phyloP scores from a whole-genome alignment of 23 tunicate genomes.

The Clavelina lepadiformis region DNA sequence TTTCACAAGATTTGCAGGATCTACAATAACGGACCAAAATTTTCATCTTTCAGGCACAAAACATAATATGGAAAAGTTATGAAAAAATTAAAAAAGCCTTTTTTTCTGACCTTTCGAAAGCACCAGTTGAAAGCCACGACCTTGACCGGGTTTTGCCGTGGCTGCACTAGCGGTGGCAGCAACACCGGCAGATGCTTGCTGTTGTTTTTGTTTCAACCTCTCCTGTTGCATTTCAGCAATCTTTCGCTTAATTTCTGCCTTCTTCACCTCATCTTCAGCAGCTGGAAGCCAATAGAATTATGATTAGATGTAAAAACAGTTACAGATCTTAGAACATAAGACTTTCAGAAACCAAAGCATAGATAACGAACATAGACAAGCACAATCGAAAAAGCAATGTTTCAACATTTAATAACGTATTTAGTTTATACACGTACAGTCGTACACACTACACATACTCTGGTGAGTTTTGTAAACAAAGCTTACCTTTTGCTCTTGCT shows the following conservation, averaged over 20 bases:
- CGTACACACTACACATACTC: too few relatives aligned
- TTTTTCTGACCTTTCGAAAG: conserved; percentile 15
- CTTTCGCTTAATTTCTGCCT: conserved; percentile 53
- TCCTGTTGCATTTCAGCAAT: conserved; percentile 86
- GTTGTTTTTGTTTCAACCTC: conserved; percentile 45
- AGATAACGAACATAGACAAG: too few relatives aligned
- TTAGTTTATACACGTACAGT: too few relatives aligned
- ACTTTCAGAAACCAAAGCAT: too few relatives aligned
- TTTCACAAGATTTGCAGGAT: conserved; percentile 44
- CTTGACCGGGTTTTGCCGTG: neutral
- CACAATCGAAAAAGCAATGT: too few relatives aligned
- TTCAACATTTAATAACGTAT: too few relatives aligned
- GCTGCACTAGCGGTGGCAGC: conserved; percentile 10
- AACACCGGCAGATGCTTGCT: neutral
- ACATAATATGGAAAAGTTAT: neutral
- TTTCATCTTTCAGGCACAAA: neutral
- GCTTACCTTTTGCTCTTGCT: too few relatives aligned
- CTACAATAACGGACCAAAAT: conserved; percentile 13
- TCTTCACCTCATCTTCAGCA: conserved; percentile 79
- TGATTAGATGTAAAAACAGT: too few relatives aligned
- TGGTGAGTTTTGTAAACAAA: too few relatives aligned
- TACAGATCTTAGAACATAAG: too few relatives aligned
- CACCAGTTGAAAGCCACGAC: conserved; percentile 9
- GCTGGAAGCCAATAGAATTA: neutral
- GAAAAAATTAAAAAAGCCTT: neutral